Evolutionary conservation across 2,888 invertebrate species (phyloP), one percentile per base, ranked within the genome.

Genomic region (Drosophila algonquin): DNA sequence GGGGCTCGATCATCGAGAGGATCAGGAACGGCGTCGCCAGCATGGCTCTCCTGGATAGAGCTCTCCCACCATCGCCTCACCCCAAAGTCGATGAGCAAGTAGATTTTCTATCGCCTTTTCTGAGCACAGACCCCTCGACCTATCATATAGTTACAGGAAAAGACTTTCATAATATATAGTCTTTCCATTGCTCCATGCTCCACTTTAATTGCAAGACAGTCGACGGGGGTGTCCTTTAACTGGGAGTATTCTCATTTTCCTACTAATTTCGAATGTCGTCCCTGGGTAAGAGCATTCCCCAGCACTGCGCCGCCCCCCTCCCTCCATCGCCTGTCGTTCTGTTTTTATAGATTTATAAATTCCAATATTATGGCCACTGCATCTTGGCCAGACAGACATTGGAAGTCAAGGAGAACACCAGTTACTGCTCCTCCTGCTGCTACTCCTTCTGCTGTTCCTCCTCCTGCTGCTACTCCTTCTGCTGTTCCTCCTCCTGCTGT

Each of bases 381-480:
- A 65, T 65, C 65, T 64, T 44, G 24, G 8, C 44, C 65, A 65
- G 65, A 64, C 70, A 81, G 82, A 80, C 82, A 82, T 86, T 86
- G 81, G 77, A 86, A 83, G 81, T 78, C 48, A 56, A 55, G 64
- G 56, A 50, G 60, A 32, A 50, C 3, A 21, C 21, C 21, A 21
- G 21, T 21, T 21, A 21, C 21, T 21, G 0, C 56, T 50, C 61
- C 72, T 68, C 67, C 48, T 58, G 32, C 62, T 56, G 21, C 21
- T 21, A 2, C 21, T 21, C 2, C 21, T 21, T 2, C 21, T 2
- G 21, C 21, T 21, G 21, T 0, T 21, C 21, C 21, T 21, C 21
- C 21, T 21, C 21, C 21, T 2, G 21, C 21, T 21, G 21, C 21
- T 21, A 0, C 21, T 21, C 21, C n/a, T n/a, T n/a, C 48, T 58